Evolutionary conservation across 1,140 invertebrate species (phyloP).

Genomic region (Nymphalis io): DNA sequence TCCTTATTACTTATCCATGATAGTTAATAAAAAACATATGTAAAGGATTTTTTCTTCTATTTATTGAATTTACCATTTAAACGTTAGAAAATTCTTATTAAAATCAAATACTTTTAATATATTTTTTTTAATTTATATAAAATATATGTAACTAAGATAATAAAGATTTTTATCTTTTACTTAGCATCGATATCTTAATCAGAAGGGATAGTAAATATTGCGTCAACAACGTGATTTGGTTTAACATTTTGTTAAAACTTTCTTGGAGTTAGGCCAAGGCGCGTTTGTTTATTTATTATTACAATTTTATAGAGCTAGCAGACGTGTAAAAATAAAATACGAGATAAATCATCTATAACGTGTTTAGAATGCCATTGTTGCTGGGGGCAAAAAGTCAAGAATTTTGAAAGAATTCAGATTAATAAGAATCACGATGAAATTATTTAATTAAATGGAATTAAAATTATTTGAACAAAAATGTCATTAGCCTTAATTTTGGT

Average conservation of each 20-base stretch:
- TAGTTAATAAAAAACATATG: too few species aligned
- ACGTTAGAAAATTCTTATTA: too few species aligned
- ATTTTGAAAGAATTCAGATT: not conserved
- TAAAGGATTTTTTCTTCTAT: too few species aligned
- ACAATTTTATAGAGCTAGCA: slow-evolving; percentile 62
- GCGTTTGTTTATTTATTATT: slow-evolving; percentile 65
- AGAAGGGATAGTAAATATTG: slow-evolving; percentile 24
- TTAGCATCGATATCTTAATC: slow-evolving; percentile 6
- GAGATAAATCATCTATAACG: slow-evolving; percentile 38
- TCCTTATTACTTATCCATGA: too few species aligned
- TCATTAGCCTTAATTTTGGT: too few species aligned
- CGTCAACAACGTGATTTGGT: slow-evolving; percentile 40
- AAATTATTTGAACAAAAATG: too few species aligned
- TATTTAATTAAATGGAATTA: too few species aligned
- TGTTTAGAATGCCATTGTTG: slow-evolving; percentile 39
- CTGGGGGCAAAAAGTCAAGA: slow-evolving; percentile 10
- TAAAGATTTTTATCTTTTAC: slow-evolving; percentile 1
- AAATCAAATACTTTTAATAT: too few species aligned
- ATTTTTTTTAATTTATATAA: too few species aligned
- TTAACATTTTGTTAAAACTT: slow-evolving; percentile 46
- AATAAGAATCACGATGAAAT: too few species aligned
- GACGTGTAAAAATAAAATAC: slow-evolving; percentile 63
- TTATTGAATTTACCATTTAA: too few species aligned
- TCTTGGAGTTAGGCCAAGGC: slow-evolving; percentile 59
- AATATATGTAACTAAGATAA: not conserved